Base-by-base conservation (phyloP, 2,797 vertebrate species). In the Rhyacichthys aspro region DNA sequence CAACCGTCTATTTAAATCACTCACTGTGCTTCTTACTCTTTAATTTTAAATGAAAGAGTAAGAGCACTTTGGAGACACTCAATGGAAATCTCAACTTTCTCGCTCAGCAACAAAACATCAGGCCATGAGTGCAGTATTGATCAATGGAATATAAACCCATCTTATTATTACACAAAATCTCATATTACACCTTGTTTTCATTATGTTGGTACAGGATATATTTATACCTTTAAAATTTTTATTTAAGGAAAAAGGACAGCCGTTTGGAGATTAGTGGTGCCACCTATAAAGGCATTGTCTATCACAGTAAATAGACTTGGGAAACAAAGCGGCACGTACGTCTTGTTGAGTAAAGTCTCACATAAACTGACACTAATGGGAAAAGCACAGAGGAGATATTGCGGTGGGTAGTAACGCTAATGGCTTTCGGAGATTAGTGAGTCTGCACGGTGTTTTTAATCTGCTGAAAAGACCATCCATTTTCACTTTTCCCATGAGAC, bases 401-500 rank as follows among this genome's bases (percentile, higher is more conserved):
- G 39, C 68, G 71, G 65, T 28, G 52, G 59, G 67, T 64, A 48
- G 42, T 74, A 9, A 3, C 47, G 3, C 75, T 86, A 87, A 87
- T 88, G 79, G 82, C 65, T 81, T 79, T 67, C 55, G 70, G 54
- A 74, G 84, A 88, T 87, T 83, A 82, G 78, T 18, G 39, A 63
- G 39, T 66, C 57, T 73, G 71, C 58, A 66, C 65, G 67, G 67
- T 56, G 54, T 49, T 49, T 74, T 68, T 82, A 88, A 87, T 85
- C 84, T 75, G 65, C 33, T 45, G 71, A 58, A 75, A 55, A 48
- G 47, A 70, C 59, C 79, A 67, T 85, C 70, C 70, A 74, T 64
- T 78, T 80, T 43, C 48, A 74, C 50, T 63, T 43, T 18, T n/a
- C 84, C 74, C 77, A 37, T 1, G 69, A 74, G 82, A 75, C 55